Evolutionary conservation across 2,888 invertebrate genomes (phyloP), one percentile per base, ranked within the genome.

Genomic region (Keiferia lycopersicella): DNA sequence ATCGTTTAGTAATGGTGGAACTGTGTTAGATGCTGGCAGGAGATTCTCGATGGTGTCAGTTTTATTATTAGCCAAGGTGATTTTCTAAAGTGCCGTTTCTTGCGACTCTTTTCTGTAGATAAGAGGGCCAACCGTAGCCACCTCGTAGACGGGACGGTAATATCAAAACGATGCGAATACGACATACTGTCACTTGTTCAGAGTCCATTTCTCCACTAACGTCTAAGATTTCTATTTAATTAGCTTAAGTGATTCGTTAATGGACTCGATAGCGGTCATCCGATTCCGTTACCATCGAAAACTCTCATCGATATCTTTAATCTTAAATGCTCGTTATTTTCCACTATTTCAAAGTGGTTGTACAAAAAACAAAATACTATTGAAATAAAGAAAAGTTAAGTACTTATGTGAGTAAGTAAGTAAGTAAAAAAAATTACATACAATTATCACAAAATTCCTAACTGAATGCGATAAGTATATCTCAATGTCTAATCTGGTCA

Each of bases 1-100:
- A 82, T 79, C 80, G 79, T 81, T 82, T 77, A 76, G 83, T 87
- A 84, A 86, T n/a, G 84, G 86, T 88, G 90, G 91, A 91, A 90
- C 90, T 79, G 91, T 91, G 89, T 84, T 88, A 86, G 85, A 65
- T 70, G 74, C 74, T 78, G 76, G 78, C 73, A 71, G 39, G 74
- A 73, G 76, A 79, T 80, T 83, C 76, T 79, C 79, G 80, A 81
- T 77, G 77, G 78, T 79, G 78, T 73, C 75, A 77, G 77, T 77
- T 71, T 73, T 71, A 77, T 65, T 62, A 77, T 65, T 62, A n/a
- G 38, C 6, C 12, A 14, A 38, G 6, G 3, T 59, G 18, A 16
- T 22, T 20, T 50, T 18, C 20, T 11, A n/a, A 22, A 22, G 16
- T 16, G 41, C 59, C 59, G 39, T 41, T 41, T 18, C 59, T 59